A percentile compares a stretch with the other conserved stretches of the same genome.
These are phyloP conservation scores for Caenorhabditis briggsae DNA, from an alignment of 1,140 invertebrate genomes.

Conservation along the genomic window DNA sequence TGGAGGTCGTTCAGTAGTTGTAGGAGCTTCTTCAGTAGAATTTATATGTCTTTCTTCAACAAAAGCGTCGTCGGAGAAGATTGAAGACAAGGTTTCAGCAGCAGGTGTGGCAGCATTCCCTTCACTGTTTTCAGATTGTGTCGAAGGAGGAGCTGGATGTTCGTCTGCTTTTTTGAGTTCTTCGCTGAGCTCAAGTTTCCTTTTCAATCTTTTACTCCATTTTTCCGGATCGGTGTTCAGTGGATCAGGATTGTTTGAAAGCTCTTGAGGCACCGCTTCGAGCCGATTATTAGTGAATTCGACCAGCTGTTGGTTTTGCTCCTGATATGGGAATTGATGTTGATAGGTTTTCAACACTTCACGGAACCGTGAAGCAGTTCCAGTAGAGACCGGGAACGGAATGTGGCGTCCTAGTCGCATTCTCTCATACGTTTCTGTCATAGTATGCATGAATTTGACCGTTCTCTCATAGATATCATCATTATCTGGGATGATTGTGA, in stretches of 20 bases:
- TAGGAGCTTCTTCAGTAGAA: too few relatives aligned
- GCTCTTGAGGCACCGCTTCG: neutral
- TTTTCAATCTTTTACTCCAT: neutral
- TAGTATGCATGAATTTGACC: constrained; percentile 32
- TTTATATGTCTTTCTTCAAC: too few relatives aligned
- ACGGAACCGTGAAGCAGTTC: constrained; percentile 5
- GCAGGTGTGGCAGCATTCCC: too few relatives aligned
- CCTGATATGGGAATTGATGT: neutral
- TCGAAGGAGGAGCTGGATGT: neutral
- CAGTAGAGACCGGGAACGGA: constrained; percentile 24
- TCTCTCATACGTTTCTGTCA: constrained; percentile 25
- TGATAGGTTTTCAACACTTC: neutral
- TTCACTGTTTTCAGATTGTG: neutral
- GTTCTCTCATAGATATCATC: constrained; percentile 79
- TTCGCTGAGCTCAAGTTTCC: neutral
- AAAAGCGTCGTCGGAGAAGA: too few relatives aligned
- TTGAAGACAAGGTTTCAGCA: too few relatives aligned
- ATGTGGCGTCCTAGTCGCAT: constrained; percentile 26
- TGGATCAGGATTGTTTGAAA: neutral
- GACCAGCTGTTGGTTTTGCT: neutral
- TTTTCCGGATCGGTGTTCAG: neutral
- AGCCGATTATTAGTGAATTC: neutral
- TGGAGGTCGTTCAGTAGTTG: too few relatives aligned
- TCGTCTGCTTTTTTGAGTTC: neutral
- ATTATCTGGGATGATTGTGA: constrained; percentile 91